Percentiles rank a stretch among this genome's conserved stretches.
phyloP scores from a whole-genome alignment of 2,888 invertebrate genomes.

The Papilio protenor region DNA sequence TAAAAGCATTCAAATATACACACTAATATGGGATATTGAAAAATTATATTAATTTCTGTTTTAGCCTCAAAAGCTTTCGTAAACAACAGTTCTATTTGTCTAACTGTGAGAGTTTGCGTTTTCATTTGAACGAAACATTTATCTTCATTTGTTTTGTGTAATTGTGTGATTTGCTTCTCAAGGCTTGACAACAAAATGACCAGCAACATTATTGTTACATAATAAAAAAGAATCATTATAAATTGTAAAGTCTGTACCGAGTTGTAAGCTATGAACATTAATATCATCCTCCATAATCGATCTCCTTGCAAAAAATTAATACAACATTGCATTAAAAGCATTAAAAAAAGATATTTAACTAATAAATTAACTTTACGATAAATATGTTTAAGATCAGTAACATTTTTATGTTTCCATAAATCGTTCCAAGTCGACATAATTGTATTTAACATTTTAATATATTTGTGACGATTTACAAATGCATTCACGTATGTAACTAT shows the following conservation, averaged over 20 bases:
- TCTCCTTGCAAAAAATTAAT: conserved; percentile 64
- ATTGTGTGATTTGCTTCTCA: conserved; percentile 53
- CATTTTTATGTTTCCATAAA: conserved; percentile 50
- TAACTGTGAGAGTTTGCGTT: conserved; percentile 54
- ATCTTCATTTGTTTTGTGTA: conserved; percentile 45
- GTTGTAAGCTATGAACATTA: conserved; percentile 63
- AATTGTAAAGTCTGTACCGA: conserved; percentile 70
- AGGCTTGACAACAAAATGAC: conserved; percentile 60
- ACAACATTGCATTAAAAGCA: conserved; percentile 55
- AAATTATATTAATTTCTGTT: conserved; percentile 61
- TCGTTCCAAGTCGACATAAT: conserved; percentile 57
- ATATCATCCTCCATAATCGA: conserved; percentile 65
- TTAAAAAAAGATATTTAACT: conserved; percentile 51
- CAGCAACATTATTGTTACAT: conserved; percentile 61
- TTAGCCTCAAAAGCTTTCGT: conserved; percentile 62
- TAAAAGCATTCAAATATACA: conserved; percentile 71
- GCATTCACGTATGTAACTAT: conserved; percentile 59
- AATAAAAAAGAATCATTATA: conserved; percentile 60
- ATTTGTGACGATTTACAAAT: conserved; percentile 60
- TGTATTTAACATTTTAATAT: conserved; percentile 64
- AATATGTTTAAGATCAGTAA: conserved; percentile 53
- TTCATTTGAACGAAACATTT: conserved; percentile 54
- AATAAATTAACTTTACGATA: conserved; percentile 56
- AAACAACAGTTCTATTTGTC: conserved; percentile 63
- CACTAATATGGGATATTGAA: conserved; percentile 66